Base-by-base conservation (phyloP, 1,140 invertebrate species). In the Lucilia sericata region DNA sequence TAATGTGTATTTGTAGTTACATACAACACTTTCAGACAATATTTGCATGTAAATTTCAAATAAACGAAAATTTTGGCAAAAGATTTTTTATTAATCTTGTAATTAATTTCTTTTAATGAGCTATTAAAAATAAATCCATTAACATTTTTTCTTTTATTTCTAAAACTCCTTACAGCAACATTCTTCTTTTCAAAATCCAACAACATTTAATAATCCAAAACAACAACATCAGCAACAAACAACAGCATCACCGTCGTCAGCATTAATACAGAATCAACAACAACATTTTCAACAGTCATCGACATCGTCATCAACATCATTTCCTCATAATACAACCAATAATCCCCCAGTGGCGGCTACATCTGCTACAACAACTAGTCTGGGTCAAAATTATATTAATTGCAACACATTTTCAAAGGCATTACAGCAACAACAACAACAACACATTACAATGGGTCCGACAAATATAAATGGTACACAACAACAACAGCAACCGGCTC, bases 371-470 rank as follows among this genome's bases (percentile, higher is more conserved):
- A 25, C 76, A 80, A 80, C 76, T 49, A 49, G 76, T 80, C 76
- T 80, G 19, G 76, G 76, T 21, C 76, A 51, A 49, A 80, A 80
- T 80, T 80, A 8, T 47, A 80, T 49, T 49, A 80, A 78, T 47
- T 25, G 42, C 47, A 49, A 80, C 8, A 0, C 76, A 42, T n/a
- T 47, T n/a, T 17, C 75, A 78, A 42, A 34, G 36, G 36, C 76
- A 51, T 34, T 47, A 47, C 65, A 82, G 36, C 82, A 34, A 19
- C 55, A 65, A 17, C 82, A 82, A 36, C 82, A 74, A n/a, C 81
- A 70, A 60, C 81, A 70, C 49, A 55, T n/a, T 19, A 82, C 55
- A n/a, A 80, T 80, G 76, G 76, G 76, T 80, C 76, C 76, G n/a
- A 80, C 76, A 47, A 80, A 47, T 49, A 49, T 80, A 30, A 80